Evolutionary conservation across 2,888 invertebrate genomes (phyloP).

Genomic region (Sclerodermus sp.): DNA sequence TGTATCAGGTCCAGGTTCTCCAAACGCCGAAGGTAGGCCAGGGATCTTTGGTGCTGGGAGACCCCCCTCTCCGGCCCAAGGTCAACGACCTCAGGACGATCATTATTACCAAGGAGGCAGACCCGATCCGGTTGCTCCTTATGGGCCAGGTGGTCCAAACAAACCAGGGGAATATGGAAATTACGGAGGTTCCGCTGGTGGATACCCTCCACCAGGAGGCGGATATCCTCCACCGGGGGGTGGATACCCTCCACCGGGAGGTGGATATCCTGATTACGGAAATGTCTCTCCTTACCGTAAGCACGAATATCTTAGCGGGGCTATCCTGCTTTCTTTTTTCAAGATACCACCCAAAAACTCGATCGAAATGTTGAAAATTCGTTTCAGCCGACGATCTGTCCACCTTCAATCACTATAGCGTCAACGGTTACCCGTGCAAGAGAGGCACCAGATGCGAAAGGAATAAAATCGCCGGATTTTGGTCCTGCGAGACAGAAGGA

Average conservation of each 20-base stretch:
- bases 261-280: not conserved
- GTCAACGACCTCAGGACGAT: no score
- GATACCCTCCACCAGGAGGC: no score
- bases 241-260: no score
- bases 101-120: no score
- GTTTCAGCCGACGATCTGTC: constrained; percentile 58
- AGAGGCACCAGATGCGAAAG: constrained; percentile 71
- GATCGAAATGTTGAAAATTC: no score
- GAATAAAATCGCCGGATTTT: constrained; percentile 77
- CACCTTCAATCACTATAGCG: constrained; percentile 76
- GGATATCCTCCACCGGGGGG: no score
- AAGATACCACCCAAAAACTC: no score
- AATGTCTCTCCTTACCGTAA: constrained; percentile 5
- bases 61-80: constrained; percentile 13
- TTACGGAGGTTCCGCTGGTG: constrained; percentile 3
- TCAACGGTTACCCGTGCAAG: constrained; percentile 79
- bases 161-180: constrained; percentile 3
- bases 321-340: no score
- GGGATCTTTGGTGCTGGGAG: constrained; percentile 11
- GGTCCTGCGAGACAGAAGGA: constrained; percentile 81
- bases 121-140: constrained; percentile 16
- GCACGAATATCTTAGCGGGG: constrained; percentile 4
- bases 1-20: no score
- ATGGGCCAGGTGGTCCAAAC: constrained; percentile 17
- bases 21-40: not conserved